Percentiles rank a stretch among this genome's conserved stretches.
These are phyloP conservation scores for Centropus bengalensis DNA, from an alignment of 2,113 vertebrate genomes.

Conservation along the genomic window DNA sequence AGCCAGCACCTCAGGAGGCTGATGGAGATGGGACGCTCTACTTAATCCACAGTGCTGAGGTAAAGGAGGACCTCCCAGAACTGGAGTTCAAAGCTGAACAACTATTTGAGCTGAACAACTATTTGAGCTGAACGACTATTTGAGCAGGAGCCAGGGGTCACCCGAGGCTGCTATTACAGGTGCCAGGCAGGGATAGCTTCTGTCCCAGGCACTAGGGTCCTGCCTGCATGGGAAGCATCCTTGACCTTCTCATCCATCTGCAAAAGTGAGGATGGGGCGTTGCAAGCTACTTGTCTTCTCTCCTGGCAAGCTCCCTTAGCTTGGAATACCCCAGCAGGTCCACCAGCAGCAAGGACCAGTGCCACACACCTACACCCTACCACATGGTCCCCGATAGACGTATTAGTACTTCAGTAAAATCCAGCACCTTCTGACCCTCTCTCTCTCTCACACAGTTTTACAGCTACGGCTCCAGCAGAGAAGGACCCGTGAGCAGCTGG, in stretches of 20 bases:
- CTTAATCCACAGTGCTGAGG: neutral
- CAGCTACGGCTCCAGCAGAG: conserved; percentile 98
- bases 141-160: neutral
- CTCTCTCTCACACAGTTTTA: conserved; percentile 83
- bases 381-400: neutral
- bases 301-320: neutral
- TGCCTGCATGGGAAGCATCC: neutral
- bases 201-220: neutral
- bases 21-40: neutral
- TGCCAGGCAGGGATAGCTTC: neutral
- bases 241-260: neutral
- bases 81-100: neutral
- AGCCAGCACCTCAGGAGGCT: neutral
- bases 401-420: neutral
- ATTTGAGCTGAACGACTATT: neutral
- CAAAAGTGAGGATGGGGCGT: neutral
- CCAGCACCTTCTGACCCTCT: conserved; percentile 17
- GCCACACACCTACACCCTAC: neutral
- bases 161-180: neutral
- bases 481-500: conserved; percentile 93
- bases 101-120: neutral
- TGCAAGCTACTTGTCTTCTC: neutral
- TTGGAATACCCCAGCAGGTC: neutral
- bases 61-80: neutral
- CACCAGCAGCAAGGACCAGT: neutral